Conservation (phyloP, 2,113 vertebrate genomes). For the Platysteira castanea region DNA sequence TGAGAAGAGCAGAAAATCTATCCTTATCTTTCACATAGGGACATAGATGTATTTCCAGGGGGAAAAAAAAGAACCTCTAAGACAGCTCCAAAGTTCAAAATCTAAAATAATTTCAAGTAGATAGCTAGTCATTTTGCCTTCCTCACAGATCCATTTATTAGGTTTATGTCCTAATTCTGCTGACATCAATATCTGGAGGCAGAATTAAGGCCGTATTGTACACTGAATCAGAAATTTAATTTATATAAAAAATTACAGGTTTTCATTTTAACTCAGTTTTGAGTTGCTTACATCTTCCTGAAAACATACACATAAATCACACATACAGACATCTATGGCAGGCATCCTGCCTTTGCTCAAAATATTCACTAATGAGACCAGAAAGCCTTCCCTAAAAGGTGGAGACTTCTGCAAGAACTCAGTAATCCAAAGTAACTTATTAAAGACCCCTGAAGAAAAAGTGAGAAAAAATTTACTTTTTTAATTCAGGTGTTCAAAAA, state of each 20-base stretch:
- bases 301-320: not conserved
- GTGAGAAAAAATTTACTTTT: not conserved
- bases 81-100: not conserved
- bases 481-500: not conserved
- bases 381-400: not conserved
- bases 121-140: not conserved
- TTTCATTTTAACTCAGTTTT: slow-evolving; percentile 9
- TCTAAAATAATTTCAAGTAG: not conserved
- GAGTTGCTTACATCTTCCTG: not conserved
- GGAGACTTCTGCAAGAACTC: not conserved
- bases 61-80: not conserved
- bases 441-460: not conserved
- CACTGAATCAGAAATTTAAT: not conserved
- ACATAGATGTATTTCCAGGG: not conserved
- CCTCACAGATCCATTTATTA: not conserved
- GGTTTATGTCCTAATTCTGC: not conserved
- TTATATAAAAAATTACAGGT: not conserved
- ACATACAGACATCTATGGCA: not conserved
- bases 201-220: not conserved
- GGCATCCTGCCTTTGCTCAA: not conserved
- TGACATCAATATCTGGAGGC: not conserved
- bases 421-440: not conserved
- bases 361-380: not conserved
- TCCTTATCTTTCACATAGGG: not conserved
- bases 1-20: not conserved